Base-by-base conservation (phyloP, 2,888 invertebrate genomes). In the Diaphora mendica region DNA sequence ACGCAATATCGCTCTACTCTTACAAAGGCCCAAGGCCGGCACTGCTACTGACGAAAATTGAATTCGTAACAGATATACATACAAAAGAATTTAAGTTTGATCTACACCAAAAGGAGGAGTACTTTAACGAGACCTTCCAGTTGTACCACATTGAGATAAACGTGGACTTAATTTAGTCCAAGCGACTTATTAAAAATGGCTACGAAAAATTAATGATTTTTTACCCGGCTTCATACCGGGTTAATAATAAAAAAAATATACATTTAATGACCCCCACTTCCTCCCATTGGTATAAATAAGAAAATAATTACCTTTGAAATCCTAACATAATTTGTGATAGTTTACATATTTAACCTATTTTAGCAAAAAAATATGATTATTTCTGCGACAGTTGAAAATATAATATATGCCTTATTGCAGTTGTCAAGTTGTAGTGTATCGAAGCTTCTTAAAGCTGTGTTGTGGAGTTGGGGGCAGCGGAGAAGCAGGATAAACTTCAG, bases 401-500 rank as follows among this genome's bases (percentile, higher is more conserved):
- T 33, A 8, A 69, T 35, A 20, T 35, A 35, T 70, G 64, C 48
- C 64, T 70, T 48, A 44, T 64, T 64, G 26, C 68, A 68, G 71
- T 71, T 68, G 68, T 71, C 67, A 55, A 68, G 62, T 44, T 23
- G 42, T 62, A 67, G 39, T 33, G 5, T 30, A 64, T 44, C 62
- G 33, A 82, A 85, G 73, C 82, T 79, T 11, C 82, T 85, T 66
- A 55, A 62, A 48, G 51, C 68, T 75, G 70, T 55, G n/a, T 66
- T 67, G 64, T 75, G 67, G 64, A 39, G 55, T 67, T 64, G 39
- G 48, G 17, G 26, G 35, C 35, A 70, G 9, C 33, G 51, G 48
- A 35, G 35, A 23, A 26, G 17, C 23, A 17, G 2, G 23, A 9
- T 51, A 1, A 3, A 30, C 9, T 71, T 94, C 92, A 96, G 70